Evolutionary conservation across 2,113 vertebrate species (phyloP).

Genomic region (Oreocharis arfaki): DNA sequence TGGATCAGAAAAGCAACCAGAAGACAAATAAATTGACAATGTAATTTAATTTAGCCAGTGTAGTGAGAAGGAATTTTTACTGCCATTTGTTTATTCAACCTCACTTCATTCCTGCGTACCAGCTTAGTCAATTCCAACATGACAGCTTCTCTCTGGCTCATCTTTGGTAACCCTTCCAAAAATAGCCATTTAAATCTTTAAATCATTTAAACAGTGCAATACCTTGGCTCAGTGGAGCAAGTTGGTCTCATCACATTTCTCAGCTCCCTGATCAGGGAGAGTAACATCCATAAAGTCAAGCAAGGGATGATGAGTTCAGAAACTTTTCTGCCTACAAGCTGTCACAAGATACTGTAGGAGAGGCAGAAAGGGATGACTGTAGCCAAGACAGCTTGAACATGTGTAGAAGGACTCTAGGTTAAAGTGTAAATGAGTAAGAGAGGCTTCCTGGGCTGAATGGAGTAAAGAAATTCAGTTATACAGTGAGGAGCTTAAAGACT

Average conservation of each 20-base stretch:
- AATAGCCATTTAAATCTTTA: neutral
- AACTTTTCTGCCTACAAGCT: neutral
- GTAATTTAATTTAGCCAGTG: neutral
- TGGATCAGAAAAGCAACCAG: neutral
- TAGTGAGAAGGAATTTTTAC: neutral
- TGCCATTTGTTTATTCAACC: neutral
- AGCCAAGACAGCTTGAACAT: neutral
- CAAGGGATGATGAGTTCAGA: neutral
- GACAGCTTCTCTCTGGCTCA: neutral
- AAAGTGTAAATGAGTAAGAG: neutral
- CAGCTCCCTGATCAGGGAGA: neutral
- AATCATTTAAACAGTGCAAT: neutral
- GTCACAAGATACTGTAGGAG: neutral
- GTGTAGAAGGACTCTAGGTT: neutral
- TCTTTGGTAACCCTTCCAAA: neutral
- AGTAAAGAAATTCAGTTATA: neutral
- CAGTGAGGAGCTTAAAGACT: neutral
- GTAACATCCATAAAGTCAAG: neutral
- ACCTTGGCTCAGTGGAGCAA: neutral
- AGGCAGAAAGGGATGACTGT: neutral
- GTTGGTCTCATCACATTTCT: neutral
- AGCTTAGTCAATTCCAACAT: neutral
- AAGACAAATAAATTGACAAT: conserved; percentile 15
- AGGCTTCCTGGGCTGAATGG: neutral
- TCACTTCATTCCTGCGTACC: neutral